Conservation (phyloP, 1,140 invertebrate genomes). For the Euura saliciscinereae region DNA sequence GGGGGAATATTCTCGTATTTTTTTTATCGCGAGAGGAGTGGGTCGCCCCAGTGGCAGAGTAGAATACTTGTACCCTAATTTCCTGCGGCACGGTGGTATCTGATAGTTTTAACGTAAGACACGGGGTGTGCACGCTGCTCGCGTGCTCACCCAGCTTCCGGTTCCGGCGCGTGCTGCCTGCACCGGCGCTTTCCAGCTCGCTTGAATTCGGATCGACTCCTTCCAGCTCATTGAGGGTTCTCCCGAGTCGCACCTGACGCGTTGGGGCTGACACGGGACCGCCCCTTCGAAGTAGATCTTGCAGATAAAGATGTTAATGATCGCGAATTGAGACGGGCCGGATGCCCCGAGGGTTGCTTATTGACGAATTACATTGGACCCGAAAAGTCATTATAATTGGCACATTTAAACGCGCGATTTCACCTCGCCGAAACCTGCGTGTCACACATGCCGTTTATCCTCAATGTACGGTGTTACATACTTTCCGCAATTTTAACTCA, state of each 20-base stretch:
- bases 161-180: conserved; percentile 40
- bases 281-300: conserved; percentile 43
- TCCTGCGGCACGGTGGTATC: conserved; percentile 25
- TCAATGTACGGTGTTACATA: no score
- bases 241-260: conserved; percentile 48
- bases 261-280: conserved; percentile 23
- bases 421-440: neutral
- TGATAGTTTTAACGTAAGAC: conserved; percentile 18
- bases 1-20: no score
- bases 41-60: neutral
- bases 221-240: conserved; percentile 15
- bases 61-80: conserved; percentile 34
- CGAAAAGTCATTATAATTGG: neutral
- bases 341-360: neutral
- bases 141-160: conserved; percentile 44
- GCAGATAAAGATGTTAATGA: conserved; percentile 44
- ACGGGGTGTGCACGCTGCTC: conserved; percentile 30
- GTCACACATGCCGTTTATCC: no score
- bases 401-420: neutral
- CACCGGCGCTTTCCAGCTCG: neutral
- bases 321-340: conserved; percentile 41
- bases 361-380: neutral
- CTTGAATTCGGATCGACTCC: neutral
- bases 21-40: neutral
- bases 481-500: no score